Conservation (phyloP, 1,140 invertebrate species). For the Panagrolaimus sp. region DNA sequence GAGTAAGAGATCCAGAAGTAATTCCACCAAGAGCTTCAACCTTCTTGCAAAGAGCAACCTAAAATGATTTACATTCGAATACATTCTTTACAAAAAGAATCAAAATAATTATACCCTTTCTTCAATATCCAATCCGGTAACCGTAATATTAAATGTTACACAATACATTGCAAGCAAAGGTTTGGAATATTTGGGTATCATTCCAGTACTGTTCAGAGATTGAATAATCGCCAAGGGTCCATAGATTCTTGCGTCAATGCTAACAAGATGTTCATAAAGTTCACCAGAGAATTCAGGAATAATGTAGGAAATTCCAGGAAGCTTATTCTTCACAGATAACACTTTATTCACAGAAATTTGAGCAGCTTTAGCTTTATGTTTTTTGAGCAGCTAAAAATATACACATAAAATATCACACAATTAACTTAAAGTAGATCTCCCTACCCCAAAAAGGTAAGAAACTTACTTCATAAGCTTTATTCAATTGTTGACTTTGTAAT, state of each 20-base stretch:
- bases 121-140: neutral
- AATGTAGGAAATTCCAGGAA: slow-evolving; percentile 1
- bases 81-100: too few relatives aligned
- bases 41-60: too few relatives aligned
- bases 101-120: neutral
- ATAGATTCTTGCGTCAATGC: neutral
- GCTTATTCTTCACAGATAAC: neutral
- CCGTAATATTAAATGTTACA: neutral
- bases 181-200: neutral
- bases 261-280: neutral
- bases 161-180: neutral
- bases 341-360: neutral
- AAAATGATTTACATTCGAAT: too few relatives aligned
- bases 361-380: neutral
- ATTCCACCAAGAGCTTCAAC: neutral
- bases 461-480: slow-evolving; percentile 9
- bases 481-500: neutral
- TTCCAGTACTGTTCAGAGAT: neutral
- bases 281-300: neutral
- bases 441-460: neutral
- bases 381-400: neutral
- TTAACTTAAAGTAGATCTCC: too few relatives aligned
- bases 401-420: neutral
- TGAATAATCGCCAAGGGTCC: neutral
- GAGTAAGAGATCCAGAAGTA: neutral